Evolutionary conservation across 2,797 vertebrate genomes (phyloP).

Genomic region (Melanotaenia maccullochi): DNA sequence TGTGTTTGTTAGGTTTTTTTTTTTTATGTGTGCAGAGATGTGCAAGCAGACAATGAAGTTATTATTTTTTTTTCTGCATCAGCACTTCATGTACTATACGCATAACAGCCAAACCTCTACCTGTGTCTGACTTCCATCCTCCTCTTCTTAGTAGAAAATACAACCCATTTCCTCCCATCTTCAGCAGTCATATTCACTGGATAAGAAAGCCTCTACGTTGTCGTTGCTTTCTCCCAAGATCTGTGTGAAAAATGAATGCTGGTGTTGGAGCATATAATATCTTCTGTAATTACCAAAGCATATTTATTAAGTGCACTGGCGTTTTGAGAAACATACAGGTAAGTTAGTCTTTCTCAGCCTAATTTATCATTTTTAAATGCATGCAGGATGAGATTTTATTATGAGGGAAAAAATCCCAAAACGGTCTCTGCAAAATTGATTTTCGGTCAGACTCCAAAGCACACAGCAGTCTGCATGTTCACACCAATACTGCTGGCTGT

Average conservation of each 20-base stretch:
- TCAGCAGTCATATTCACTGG: constrained; percentile 32
- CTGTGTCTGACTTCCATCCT: constrained; percentile 31
- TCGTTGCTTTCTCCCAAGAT: constrained; percentile 26
- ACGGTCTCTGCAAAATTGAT: constrained; percentile 28
- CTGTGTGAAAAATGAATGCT: constrained; percentile 23
- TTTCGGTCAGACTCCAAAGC: constrained; percentile 25
- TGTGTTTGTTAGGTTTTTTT: constrained; percentile 13
- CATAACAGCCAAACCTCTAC: constrained; percentile 14
- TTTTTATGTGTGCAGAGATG: constrained; percentile 13
- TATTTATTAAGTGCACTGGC: constrained; percentile 35
- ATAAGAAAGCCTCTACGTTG: constrained; percentile 13
- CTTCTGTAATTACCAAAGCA: constrained; percentile 13
- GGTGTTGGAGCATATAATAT: constrained; percentile 1
- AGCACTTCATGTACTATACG: background rate
- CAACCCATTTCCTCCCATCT: constrained; percentile 39
- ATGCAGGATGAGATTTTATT: constrained; percentile 41
- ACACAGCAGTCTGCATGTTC: constrained; percentile 12
- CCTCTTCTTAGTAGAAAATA: constrained; percentile 30
- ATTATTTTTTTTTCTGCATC: no score
- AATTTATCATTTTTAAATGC: constrained; percentile 29
- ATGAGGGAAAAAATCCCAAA: constrained; percentile 34
- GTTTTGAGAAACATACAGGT: constrained; percentile 35
- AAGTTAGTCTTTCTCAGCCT: constrained; percentile 31
- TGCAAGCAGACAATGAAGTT: background rate
- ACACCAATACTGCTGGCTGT: constrained; percentile 9